Percentiles rank a stretch among this genome's conserved stretches.
These are phyloP conservation scores for Alces alces DNA, from an alignment of 2,113 vertebrate genomes.

Conservation along the genomic window DNA sequence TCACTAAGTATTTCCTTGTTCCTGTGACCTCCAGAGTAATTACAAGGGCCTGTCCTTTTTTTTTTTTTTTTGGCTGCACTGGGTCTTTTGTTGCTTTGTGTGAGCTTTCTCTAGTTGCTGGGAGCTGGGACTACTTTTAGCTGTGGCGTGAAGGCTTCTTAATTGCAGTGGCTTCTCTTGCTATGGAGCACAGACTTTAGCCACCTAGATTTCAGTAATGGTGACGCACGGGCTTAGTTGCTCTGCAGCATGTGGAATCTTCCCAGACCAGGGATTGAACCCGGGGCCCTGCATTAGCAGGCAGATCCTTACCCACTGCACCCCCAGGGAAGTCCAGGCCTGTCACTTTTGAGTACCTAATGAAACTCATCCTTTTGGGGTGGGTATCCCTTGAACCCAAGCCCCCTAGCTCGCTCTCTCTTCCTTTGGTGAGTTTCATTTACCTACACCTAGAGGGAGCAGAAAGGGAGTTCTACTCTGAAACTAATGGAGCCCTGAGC, in stretches of 20 bases:
- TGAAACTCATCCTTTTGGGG: not conserved
- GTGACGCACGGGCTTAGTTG: rapidly evolving
- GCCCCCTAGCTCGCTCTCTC: not conserved
- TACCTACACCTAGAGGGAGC: not conserved
- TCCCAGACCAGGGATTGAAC: not conserved
- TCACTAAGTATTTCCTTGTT: not conserved
- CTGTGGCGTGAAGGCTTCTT: not conserved
- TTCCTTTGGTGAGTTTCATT: not conserved
- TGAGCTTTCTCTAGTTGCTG: not conserved
- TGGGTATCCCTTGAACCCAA: not conserved
- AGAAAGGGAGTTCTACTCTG: not conserved
- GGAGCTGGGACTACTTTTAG: not conserved
- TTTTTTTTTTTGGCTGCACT: not conserved
- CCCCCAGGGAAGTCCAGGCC: not conserved
- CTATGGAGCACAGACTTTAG: not conserved
- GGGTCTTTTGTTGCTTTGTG: not conserved
- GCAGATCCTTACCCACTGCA: not conserved
- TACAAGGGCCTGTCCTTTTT: not conserved
- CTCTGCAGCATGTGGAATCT: not conserved
- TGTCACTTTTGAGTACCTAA: not conserved
- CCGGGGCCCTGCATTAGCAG: not conserved
- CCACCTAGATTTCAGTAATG: not conserved
- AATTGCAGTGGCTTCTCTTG: not conserved
- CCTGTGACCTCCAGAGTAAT: not conserved
- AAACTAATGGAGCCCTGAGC: not conserved